These are phyloP conservation scores for Cheirogaleus major DNA, from an alignment of 2,797 vertebrate genomes.

Conservation along the genomic window DNA sequence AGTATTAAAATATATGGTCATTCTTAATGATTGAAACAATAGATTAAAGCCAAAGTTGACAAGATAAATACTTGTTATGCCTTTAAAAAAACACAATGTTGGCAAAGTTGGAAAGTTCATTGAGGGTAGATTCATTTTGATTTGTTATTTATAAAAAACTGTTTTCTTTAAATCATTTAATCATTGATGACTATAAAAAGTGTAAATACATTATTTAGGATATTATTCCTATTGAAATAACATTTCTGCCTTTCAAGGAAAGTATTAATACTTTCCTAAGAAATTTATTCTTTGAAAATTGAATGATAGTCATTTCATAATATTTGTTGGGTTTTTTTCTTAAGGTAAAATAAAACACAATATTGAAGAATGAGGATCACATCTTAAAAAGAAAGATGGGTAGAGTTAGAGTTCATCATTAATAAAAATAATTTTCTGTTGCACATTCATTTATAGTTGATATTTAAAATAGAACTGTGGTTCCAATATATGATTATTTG, in stretches of 20 bases:
- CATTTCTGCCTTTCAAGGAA: neutral
- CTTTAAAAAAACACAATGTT: neutral
- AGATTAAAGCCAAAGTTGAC: neutral
- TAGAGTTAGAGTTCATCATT: neutral
- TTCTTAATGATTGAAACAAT: neutral
- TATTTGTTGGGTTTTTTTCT: neutral
- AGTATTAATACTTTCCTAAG: constrained; percentile 35
- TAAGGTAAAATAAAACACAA: constrained; percentile 46
- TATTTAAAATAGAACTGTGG: neutral
- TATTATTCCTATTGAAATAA: constrained; percentile 21
- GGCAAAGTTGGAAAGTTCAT: neutral
- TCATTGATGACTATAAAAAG: constrained; percentile 24
- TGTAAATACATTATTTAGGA: constrained; percentile 32
- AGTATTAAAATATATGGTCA: neutral
- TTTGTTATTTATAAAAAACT: constrained; percentile 46
- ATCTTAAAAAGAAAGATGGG: neutral
- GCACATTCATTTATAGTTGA: neutral
- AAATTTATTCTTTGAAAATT: constrained; percentile 8
- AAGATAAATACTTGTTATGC: neutral
- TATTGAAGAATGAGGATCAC: neutral
- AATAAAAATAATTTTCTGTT: constrained; percentile 21
- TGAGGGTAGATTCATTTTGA: neutral
- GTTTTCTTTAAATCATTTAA: neutral
- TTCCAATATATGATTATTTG: constrained; percentile 2
- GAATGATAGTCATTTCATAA: constrained; percentile 39